Evolutionary conservation across 2,888 invertebrate genomes (phyloP).

Genomic region (Teleogryllus oceanicus): DNA sequence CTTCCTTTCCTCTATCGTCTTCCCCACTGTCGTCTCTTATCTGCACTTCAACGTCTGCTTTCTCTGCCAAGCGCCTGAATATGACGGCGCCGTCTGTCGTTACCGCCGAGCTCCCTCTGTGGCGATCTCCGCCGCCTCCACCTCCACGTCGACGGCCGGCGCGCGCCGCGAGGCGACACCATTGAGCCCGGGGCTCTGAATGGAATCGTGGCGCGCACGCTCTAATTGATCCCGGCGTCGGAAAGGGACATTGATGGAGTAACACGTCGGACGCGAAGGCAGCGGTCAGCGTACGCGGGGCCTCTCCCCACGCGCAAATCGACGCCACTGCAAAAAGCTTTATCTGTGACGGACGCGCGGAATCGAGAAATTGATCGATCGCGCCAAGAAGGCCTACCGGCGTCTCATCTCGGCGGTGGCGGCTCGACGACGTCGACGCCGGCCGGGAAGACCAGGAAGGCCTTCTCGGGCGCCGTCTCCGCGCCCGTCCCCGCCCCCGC

Average conservation of each 20-base stretch:
- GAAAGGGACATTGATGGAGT: neutral
- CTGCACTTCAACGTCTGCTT: too few species aligned
- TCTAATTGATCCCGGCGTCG: constrained; percentile 18
- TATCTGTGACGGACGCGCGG: neutral
- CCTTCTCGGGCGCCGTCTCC: too few species aligned
- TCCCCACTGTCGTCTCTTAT: too few species aligned
- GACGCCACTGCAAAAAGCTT: neutral
- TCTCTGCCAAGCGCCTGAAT: too few species aligned
- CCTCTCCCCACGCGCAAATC: neutral
- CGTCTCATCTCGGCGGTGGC: too few species aligned
- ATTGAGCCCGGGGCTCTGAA: neutral
- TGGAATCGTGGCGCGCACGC: neutral
- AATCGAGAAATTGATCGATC: neutral
- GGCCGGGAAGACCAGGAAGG: too few species aligned
- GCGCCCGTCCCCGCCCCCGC: too few species aligned
- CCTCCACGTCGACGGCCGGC: neutral
- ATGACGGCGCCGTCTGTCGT: too few species aligned
- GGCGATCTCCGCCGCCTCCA: neutral
- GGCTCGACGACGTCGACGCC: too few species aligned
- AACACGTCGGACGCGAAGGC: neutral
- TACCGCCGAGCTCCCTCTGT: neutral
- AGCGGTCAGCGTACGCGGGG: neutral
- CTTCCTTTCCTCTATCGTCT: too few species aligned
- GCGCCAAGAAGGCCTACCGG: neutral
- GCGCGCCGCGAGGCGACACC: neutral